These are phyloP conservation scores for Neoniphon sammara DNA, from an alignment of 2,797 vertebrate genomes.

Conservation along the genomic window DNA sequence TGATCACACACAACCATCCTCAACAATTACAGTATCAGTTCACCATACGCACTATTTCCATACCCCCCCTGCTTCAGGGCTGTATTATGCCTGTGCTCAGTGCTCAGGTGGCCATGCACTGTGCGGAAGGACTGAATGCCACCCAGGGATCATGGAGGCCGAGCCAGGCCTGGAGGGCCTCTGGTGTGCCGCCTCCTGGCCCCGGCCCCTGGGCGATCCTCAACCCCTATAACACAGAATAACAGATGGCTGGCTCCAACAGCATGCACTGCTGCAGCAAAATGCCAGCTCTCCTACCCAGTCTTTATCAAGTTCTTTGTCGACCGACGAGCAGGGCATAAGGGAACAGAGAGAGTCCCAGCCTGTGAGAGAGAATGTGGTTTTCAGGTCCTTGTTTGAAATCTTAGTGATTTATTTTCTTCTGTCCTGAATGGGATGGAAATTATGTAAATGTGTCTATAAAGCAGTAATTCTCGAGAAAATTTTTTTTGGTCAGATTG, in stretches of 20 bases:
- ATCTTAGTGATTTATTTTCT: no score
- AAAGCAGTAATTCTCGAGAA: no score
- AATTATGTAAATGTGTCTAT: no score
- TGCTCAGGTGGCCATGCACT: slow-evolving; percentile 32
- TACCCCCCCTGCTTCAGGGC: not conserved
- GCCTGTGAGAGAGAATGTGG: no score
- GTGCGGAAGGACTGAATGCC: slow-evolving; percentile 15
- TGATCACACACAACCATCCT: slow-evolving; percentile 2
- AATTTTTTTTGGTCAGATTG: no score
- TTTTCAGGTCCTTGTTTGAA: no score
- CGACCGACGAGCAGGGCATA: not conserved
- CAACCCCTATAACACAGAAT: slow-evolving; percentile 24
- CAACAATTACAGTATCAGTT: not conserved
- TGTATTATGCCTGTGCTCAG: not conserved
- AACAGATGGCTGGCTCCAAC: slow-evolving; percentile 50
- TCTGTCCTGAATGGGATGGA: no score
- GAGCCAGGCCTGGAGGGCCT: slow-evolving; percentile 19
- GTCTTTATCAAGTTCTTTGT: slow-evolving; percentile 8
- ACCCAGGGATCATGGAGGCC: slow-evolving; percentile 8
- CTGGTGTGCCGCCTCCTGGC: slow-evolving; percentile 13
- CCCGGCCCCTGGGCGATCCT: slow-evolving; percentile 13
- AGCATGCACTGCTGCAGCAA: slow-evolving; percentile 17
- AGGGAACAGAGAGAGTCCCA: no score
- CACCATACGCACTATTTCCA: not conserved
- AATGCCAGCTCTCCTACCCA: slow-evolving; percentile 34